Evolutionary conservation across 2,888 invertebrate species (phyloP).

Genomic region (Pyrgus malvae): DNA sequence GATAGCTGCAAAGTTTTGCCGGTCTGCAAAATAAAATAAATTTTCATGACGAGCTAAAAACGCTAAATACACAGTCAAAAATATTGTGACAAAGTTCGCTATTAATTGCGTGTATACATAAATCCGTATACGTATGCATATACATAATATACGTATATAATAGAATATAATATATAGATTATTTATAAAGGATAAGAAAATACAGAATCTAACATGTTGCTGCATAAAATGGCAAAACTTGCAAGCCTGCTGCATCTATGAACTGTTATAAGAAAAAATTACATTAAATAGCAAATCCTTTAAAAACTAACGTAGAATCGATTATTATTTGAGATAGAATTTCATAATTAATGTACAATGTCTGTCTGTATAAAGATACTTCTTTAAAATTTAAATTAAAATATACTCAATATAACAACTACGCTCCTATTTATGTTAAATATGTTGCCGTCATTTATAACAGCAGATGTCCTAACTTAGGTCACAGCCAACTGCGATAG

Average conservation of each 20-base stretch:
- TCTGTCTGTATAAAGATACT: conserved; percentile 1
- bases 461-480: conserved; percentile 37
- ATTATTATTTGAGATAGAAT: conserved; percentile 21
- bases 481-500: conserved; percentile 50
- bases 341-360: conserved; percentile 11
- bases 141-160: too few relatives aligned
- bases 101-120: too few relatives aligned
- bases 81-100: too few relatives aligned
- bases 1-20: neutral
- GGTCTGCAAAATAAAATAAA: neutral
- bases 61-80: too few relatives aligned
- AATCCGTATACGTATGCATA: too few relatives aligned
- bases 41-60: too few relatives aligned
- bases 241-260: neutral
- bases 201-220: too few relatives aligned
- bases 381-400: neutral
- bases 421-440: conserved; percentile 4
- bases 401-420: too few relatives aligned
- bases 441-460: conserved; percentile 40
- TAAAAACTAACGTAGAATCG: conserved; percentile 19
- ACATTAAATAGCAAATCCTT: conserved; percentile 43
- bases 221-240: neutral
- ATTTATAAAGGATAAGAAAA: neutral
- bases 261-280: conserved; percentile 42
- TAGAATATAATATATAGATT: neutral